These are phyloP conservation scores for Latrodectus elegans DNA, from an alignment of 2,888 invertebrate species.

Conservation along the genomic window DNA sequence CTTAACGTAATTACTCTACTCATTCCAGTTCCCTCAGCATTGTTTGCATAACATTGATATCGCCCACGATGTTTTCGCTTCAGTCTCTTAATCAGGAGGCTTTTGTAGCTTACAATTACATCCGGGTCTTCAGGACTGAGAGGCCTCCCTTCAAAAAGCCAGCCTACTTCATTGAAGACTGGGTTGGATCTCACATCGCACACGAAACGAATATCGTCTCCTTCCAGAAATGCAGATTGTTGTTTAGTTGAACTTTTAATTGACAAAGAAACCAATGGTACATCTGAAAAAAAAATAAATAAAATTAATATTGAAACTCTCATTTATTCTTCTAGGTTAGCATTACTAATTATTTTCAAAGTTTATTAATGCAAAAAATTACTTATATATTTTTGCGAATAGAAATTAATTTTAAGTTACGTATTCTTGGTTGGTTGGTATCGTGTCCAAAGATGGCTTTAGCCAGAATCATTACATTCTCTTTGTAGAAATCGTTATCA, in stretches of 20 bases:
- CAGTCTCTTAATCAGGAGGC: slow-evolving; percentile 71
- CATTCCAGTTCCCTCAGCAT: slow-evolving; percentile 71
- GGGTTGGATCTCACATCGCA: slow-evolving; percentile 93
- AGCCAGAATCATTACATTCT: too few species aligned
- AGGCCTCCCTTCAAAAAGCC: slow-evolving; percentile 77
- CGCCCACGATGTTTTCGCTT: slow-evolving; percentile 70
- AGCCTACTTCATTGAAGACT: slow-evolving; percentile 86
- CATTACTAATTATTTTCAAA: too few species aligned
- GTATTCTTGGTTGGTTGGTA: too few species aligned
- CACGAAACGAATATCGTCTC: slow-evolving; percentile 93
- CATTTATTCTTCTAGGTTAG: too few species aligned
- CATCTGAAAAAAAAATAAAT: slow-evolving; percentile 78
- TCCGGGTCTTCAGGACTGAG: slow-evolving; percentile 69
- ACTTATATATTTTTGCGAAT: too few species aligned
- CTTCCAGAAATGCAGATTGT: slow-evolving; percentile 91
- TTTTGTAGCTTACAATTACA: slow-evolving; percentile 69
- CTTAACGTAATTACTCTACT: slow-evolving; percentile 71
- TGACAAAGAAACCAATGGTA: slow-evolving; percentile 86
- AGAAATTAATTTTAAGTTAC: too few species aligned
- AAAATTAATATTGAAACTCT: too few species aligned
- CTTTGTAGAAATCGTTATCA: too few species aligned
- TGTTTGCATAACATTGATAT: slow-evolving; percentile 72
- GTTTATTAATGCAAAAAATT: too few species aligned
- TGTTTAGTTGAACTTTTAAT: slow-evolving; percentile 84
- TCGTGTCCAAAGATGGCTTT: too few species aligned